Base-by-base conservation (phyloP, 2,113 vertebrate genomes). In the Sander lucioperca region DNA sequence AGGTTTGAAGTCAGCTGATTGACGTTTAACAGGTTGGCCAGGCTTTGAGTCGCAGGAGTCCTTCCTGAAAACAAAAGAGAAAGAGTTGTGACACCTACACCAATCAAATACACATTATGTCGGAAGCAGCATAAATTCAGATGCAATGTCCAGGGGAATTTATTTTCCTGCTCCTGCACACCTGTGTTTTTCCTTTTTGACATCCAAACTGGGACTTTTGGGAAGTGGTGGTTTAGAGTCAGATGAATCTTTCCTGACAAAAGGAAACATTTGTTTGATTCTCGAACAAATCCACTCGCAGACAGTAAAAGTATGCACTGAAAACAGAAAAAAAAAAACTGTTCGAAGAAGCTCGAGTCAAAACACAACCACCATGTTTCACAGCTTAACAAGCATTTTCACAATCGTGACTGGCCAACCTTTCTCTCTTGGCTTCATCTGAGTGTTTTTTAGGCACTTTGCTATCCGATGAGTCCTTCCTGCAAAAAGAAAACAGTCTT, bases 101-200 rank as follows among this genome's bases (percentile, higher is more conserved):
- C 69, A 11, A 4, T 21, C 45, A 3, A 43, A n/a, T 5, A 9
- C 7, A 51, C 16, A 59, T 78, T 45, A 47, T 71, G 50, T 11
- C n/a, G 3, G 16, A 69, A 25, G 15, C 23, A 23, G 14, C 3
- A 2, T 54, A 30, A 27, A 30, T 43, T 33, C 10, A 61, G 58
- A 19, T 0, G 10, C 36, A 61, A 18, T 27, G 21, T 23, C 75
- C 9, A 8, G 50, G 13, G 9, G 18, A 39, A 27, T 48, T 5
- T 3, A 12, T 79, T 75, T 56, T 47, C 45, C 71, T 67, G 23
- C 48, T 88, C 47, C 62, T 58, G 72, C 92, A 92, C 51, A 96
- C 95, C 95, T 95, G 82, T 92, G 92, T 85, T 92, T 94, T 76
- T 95, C 94, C 84, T 92, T 95, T 88, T 92, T 94, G 70, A 83